phyloP scores from a whole-genome alignment of 1,140 invertebrate genomes.

The Brachionus sp. region DNA sequence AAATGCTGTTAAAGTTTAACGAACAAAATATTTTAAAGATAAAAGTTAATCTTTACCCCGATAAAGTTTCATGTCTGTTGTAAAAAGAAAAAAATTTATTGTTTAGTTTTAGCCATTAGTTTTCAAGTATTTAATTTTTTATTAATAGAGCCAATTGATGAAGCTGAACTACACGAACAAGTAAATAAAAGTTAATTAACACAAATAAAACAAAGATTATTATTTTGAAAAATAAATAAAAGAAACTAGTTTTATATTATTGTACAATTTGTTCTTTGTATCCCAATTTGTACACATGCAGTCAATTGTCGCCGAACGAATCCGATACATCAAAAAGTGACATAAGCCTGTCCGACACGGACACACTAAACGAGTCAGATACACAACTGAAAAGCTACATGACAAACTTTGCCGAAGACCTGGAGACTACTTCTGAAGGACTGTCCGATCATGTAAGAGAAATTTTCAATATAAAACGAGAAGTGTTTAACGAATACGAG shows the following conservation, averaged over 20 bases:
- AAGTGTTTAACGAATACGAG: constrained; percentile 6
- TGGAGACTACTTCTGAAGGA: constrained; percentile 29
- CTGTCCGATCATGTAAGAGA: constrained; percentile 37
- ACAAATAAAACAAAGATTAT: background rate
- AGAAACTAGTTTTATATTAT: constrained; percentile 31
- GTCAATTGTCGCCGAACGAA: background rate
- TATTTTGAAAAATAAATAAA: background rate
- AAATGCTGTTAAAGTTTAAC: no score
- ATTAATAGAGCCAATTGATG: background rate
- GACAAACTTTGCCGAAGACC: background rate
- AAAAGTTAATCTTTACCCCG: no score
- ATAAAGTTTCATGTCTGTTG: no score
- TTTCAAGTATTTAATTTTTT: no score
- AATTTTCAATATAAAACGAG: constrained; percentile 1
- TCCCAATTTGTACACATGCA: background rate
- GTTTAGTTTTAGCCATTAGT: no score
- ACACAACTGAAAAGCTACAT: background rate
- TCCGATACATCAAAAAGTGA: background rate
- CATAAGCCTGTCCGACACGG: background rate
- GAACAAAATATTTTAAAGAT: no score
- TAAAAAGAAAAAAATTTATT: no score
- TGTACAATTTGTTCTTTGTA: constrained; percentile 36
- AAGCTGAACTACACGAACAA: background rate
- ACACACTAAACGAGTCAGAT: background rate
- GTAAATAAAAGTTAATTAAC: background rate